These are phyloP conservation scores for Drosophila mayri DNA, from an alignment of 1,140 invertebrate genomes.

Conservation along the genomic window DNA sequence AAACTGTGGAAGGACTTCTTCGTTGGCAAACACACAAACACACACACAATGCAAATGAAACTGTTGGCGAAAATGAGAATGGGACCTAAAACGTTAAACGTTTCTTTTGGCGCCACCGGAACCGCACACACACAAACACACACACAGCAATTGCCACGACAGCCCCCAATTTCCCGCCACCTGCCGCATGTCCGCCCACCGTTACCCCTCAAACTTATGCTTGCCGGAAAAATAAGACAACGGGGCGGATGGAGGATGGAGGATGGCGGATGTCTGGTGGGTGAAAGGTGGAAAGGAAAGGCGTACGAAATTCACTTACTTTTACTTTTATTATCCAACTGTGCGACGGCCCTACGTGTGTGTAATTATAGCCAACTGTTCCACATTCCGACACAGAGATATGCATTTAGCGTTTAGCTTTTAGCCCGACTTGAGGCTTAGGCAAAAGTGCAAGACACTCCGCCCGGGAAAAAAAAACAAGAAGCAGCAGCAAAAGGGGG, in stretches of 20 bases:
- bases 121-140: conserved; percentile 2
- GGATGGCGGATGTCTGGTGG: neutral
- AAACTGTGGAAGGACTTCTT: conserved; percentile 52
- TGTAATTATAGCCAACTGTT: conserved; percentile 60
- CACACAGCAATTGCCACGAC: neutral
- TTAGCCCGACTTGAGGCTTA: conserved; percentile 36
- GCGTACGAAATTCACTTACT: conserved; percentile 50
- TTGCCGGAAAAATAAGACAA: conserved; percentile 25
- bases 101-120: conserved; percentile 53
- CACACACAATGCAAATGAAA: conserved; percentile 50
- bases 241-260: conserved; percentile 3
- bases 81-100: conserved; percentile 54
- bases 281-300: conserved; percentile 18
- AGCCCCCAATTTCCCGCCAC: neutral
- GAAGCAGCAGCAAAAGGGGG: no score
- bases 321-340: conserved; percentile 41
- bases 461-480: neutral
- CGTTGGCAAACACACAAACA: conserved; percentile 30
- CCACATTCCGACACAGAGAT: conserved; percentile 51
- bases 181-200: neutral
- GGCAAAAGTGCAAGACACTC: conserved; percentile 44
- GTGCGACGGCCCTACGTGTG: conserved; percentile 10
- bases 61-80: conserved; percentile 41
- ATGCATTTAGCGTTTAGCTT: conserved; percentile 44
- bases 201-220: conserved; percentile 15